Evolutionary conservation across 2,797 vertebrate species (phyloP), one percentile per base, ranked within the genome.

Genomic region (Manis crassicaudata): DNA sequence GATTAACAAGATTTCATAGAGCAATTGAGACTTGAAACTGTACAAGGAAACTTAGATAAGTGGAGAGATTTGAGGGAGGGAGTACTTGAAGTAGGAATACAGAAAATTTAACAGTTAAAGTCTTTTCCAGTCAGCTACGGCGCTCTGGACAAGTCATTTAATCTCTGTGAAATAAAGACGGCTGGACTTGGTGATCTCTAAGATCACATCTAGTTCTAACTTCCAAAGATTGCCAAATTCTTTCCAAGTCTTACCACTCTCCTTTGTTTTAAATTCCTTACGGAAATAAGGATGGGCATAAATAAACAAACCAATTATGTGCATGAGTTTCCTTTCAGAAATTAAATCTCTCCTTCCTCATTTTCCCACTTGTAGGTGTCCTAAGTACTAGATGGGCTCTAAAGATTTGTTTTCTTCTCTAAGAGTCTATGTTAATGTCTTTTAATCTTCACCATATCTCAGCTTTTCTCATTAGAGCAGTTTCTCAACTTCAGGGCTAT

Each of bases 361-460:
- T 83, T 87, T 84, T 91, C 18, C 60, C 62, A 83, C 52, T 32
- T 62, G 13, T 4, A 63, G 18, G 25, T 46, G 27, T 79, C 60
- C 60, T 67, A 88, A 94, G 14, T 11, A 81, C 9, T 23, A 82
- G 60, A 62, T 58, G 52, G 27, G 43, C 54, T 50, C 35, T 23
- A 62, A 88, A 93, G 40, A 95, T 68, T 23, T 85, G 14, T 70
- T 76, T 95, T 77, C 25, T 54, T 84, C 37, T 92, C 40, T 82
- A 91, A 77, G 37, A 93, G 5, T 94, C 68, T 58, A 87, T 68
- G 46, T 46, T 46, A 88, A 88, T 89, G 73, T 54, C 37, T 79
- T 84, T 85, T 56, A 67, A 60, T 12, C 63, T 7, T 79, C 10
- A 79, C 54, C 7, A 72, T 17, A 67, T n/a, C 43, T 72, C 12